Evolutionary conservation across 2,797 vertebrate species (phyloP).

Genomic region (Balearica regulorum): DNA sequence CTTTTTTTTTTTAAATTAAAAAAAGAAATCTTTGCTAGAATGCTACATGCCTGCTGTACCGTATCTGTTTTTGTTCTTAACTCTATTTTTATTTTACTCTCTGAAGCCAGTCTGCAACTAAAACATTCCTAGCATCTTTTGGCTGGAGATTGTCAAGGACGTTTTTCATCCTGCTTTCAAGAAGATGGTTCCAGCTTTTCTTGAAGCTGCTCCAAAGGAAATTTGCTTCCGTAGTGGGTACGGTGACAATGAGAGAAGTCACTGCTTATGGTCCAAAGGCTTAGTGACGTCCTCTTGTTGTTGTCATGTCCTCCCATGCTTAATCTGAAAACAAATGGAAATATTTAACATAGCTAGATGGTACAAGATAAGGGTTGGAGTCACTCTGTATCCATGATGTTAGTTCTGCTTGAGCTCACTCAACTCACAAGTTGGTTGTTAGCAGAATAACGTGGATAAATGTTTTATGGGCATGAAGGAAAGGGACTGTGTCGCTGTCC

Average conservation of each 20-base stretch:
- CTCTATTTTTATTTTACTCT: slow-evolving; percentile 17
- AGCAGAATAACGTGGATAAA: not conserved
- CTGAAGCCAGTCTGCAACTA: not conserved
- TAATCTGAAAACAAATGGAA: not conserved
- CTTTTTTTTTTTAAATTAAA: not conserved
- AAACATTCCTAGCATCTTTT: slow-evolving; percentile 31
- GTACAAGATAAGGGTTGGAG: not conserved
- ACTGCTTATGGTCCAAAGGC: not conserved
- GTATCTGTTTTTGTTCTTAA: not conserved
- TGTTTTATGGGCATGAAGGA: not conserved
- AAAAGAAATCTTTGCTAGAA: not conserved
- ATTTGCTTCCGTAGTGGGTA: not conserved
- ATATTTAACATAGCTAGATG: not conserved
- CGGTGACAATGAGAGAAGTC: not conserved
- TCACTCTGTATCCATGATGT: not conserved
- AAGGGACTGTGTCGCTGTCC: not conserved
- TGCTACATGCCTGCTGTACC: not conserved
- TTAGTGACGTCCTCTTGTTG: not conserved
- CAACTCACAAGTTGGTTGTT: not conserved
- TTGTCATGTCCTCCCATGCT: not conserved
- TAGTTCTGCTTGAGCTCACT: not conserved
- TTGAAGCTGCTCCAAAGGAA: slow-evolving; percentile 25
- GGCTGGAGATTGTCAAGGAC: not conserved
- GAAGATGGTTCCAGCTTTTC: not conserved
- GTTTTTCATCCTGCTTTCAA: not conserved